These are phyloP conservation scores for Macquaria ambigua DNA, from an alignment of 2,113 vertebrate species.

Conservation along the genomic window DNA sequence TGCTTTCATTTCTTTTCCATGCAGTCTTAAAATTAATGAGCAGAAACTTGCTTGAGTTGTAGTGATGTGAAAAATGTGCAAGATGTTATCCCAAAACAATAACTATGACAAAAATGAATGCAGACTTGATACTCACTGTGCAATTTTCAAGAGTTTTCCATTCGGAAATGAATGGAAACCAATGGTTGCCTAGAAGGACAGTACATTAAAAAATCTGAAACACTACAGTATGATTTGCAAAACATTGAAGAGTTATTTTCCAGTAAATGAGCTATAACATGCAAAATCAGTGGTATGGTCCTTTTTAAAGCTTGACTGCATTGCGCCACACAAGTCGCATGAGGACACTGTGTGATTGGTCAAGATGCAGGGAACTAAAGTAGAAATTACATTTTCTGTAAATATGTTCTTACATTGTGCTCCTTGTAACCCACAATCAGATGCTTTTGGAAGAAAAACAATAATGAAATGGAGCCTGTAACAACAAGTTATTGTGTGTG, in stretches of 20 bases:
- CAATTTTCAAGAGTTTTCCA: not conserved
- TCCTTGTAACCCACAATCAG: slow-evolving; percentile 7
- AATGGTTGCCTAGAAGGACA: not conserved
- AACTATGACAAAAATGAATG: not conserved
- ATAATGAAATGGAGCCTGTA: not conserved
- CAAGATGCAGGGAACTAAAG: slow-evolving; percentile 1
- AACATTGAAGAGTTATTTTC: not conserved
- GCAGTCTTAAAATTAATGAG: not conserved
- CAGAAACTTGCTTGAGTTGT: not conserved
- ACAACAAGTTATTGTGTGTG: not conserved
- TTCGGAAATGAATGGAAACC: not conserved
- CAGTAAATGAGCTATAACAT: not conserved
- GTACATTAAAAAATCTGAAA: not conserved
- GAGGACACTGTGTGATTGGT: slow-evolving; percentile 29
- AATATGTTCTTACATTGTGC: slow-evolving; percentile 17
- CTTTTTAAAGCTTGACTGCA: not conserved
- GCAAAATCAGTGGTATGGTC: not conserved
- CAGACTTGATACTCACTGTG: not conserved
- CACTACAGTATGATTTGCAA: not conserved
- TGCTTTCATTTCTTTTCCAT: not conserved
- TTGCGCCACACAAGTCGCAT: slow-evolving; percentile 3
- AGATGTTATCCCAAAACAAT: not conserved
- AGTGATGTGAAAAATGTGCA: not conserved
- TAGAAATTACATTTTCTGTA: slow-evolving; percentile 23
- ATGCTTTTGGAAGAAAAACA: not conserved